Base-by-base conservation (phyloP, 2,888 invertebrate species). In the Aricia artaxerxes region DNA sequence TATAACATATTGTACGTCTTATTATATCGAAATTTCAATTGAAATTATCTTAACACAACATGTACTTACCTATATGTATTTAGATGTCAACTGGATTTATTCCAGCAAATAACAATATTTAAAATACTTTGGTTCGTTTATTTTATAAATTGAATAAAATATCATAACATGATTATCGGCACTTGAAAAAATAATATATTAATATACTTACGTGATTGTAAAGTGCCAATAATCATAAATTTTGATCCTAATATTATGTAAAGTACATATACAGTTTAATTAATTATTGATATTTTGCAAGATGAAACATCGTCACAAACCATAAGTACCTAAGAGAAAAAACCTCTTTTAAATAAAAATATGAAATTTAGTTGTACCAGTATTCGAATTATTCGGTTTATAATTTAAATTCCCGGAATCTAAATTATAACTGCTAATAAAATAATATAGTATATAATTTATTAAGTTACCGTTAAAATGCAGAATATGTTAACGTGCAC, bases 1-100 rank as follows among this genome's bases (percentile, higher is more conserved):
- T 79, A 61, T 84, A 81, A 83, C 80, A 86, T 86, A 84, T 24
- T 24, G 24, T 24, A 24, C 24, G 24, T 24, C 24, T 24, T 24
- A 24, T 24, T 85, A 64, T 85, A 87, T 86, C 89, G 88, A 87
- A 86, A 88, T 89, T 88, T 88, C 81, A 82, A 82, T 82, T 81
- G 82, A 82, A 57, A 78, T 83, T 85, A 83, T 81, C 82, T 86
- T 89, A 88, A 89, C 87, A 88, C 90, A 90, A 91, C 89, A 49
- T 24, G 24, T 24, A 24, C 24, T 24, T 24, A 24, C 24, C 24
- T 24, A 24, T 24, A 91, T 90, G 16, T 57, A 57, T 90, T 90
- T 87, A 89, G 90, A 87, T 89, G 64, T 84, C 80, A 82, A 44
- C 80, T 80, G 82, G 83, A 76, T 72, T 78, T 80, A 69, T 78